phyloP scores from a whole-genome alignment of 2,888 invertebrate species.

The Heteropelma amictum region DNA sequence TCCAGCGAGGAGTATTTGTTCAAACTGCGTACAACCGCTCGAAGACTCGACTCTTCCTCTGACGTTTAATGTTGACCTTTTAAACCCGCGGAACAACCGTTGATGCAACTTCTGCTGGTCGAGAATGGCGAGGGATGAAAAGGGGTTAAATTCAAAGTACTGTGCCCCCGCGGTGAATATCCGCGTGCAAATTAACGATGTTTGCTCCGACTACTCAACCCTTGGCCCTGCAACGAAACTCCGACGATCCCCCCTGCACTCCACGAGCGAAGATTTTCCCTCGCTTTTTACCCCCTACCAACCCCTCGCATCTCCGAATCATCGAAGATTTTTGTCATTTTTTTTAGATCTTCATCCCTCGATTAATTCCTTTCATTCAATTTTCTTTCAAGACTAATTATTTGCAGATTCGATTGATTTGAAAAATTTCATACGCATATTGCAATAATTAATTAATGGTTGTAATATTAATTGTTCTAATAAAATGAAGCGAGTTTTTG shows the following conservation, averaged over 20 bases:
- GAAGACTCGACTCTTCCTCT: slow-evolving; percentile 60
- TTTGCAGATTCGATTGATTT: too few species aligned
- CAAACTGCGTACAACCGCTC: slow-evolving; percentile 58
- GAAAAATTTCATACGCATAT: too few species aligned
- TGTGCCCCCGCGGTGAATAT: slow-evolving; percentile 56
- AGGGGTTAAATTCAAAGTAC: slow-evolving; percentile 28
- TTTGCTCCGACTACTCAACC: slow-evolving; percentile 70
- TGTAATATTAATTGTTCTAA: neutral
- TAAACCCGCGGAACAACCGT: slow-evolving; percentile 66
- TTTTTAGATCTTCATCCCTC: neutral
- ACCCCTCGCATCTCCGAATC: neutral
- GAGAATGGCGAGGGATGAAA: neutral
- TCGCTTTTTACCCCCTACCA: slow-evolving; percentile 6
- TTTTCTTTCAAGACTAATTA: too few species aligned
- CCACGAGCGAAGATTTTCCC: slow-evolving; percentile 19
- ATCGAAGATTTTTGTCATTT: slow-evolving; percentile 13
- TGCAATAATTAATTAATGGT: too few species aligned
- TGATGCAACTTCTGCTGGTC: slow-evolving; percentile 49
- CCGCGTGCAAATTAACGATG: slow-evolving; percentile 76
- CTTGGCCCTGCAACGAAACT: slow-evolving; percentile 61
- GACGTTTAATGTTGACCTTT: slow-evolving; percentile 75
- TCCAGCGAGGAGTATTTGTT: slow-evolving; percentile 74
- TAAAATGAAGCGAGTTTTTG: neutral
- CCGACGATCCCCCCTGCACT: slow-evolving; percentile 10
- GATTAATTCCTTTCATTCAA: neutral